phyloP scores from a whole-genome alignment of 1,140 invertebrate genomes.

The Drosophila tsacasi region DNA sequence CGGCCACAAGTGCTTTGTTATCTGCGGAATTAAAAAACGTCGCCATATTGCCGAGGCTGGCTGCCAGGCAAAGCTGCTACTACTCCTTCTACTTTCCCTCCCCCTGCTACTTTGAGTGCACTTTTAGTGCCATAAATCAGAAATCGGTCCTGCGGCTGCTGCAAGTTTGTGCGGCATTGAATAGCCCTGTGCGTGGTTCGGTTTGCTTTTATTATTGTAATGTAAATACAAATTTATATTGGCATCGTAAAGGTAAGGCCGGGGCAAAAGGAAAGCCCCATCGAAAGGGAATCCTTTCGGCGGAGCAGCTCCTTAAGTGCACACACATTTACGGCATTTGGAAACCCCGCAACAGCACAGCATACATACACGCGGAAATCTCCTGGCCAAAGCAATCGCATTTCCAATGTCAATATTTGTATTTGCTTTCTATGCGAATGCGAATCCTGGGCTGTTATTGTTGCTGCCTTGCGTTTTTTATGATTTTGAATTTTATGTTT shows the following conservation, averaged over 20 bases:
- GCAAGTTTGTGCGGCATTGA: constrained; percentile 30
- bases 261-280: background rate
- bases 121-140: constrained; percentile 81
- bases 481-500: constrained; percentile 71
- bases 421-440: constrained; percentile 79
- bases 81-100: background rate
- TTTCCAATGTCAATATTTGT: constrained; percentile 83
- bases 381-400: constrained; percentile 63
- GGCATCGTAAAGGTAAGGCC: constrained; percentile 81
- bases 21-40: constrained; percentile 79
- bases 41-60: constrained; percentile 61
- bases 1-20: constrained; percentile 74
- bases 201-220: constrained; percentile 68
- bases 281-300: constrained; percentile 51
- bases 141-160: constrained; percentile 62
- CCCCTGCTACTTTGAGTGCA: constrained; percentile 63
- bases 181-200: constrained; percentile 13
- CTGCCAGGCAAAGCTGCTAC: constrained; percentile 37
- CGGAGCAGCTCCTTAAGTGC: constrained; percentile 68
- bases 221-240: constrained; percentile 85
- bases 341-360: background rate
- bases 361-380: constrained; percentile 22
- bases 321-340: constrained; percentile 14
- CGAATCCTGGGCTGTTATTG: constrained; percentile 61
- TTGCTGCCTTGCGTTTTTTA: constrained; percentile 64